These are phyloP conservation scores for Scolopax rusticola DNA, from an alignment of 2,797 vertebrate species.

Conservation along the genomic window DNA sequence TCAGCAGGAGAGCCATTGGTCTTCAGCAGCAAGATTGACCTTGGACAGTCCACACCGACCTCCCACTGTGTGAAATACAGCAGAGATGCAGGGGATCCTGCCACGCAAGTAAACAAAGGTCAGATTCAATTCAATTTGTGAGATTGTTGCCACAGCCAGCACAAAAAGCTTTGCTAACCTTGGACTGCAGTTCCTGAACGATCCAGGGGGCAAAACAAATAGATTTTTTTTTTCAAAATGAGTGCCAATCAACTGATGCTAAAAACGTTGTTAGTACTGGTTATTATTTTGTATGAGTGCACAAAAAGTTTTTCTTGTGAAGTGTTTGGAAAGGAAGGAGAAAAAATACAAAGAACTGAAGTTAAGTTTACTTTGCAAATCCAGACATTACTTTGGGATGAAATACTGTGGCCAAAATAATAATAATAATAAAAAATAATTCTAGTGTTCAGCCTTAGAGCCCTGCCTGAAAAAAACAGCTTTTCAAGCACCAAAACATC, in stretches of 20 bases:
- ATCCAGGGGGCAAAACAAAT: background rate
- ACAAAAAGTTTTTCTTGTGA: background rate
- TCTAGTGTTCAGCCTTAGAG: background rate
- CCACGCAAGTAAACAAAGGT: background rate
- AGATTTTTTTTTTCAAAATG: background rate
- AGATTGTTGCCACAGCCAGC: background rate
- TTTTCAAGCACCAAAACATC: background rate
- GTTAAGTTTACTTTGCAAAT: background rate
- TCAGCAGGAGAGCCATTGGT: slow-evolving; percentile 25
- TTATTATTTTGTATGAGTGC: background rate
- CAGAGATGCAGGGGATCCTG: background rate
- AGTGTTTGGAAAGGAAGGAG: background rate
- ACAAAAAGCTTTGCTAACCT: background rate
- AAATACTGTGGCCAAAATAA: background rate
- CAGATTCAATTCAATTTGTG: background rate
- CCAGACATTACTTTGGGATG: background rate
- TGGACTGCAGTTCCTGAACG: background rate
- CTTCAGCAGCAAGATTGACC: slow-evolving; percentile 37
- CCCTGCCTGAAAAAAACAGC: background rate
- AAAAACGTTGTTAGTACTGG: background rate
- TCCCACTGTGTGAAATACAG: slow-evolving; percentile 4
- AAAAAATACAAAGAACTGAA: background rate
- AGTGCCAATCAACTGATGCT: background rate
- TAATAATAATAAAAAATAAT: background rate
- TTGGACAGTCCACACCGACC: background rate